Conservation (phyloP, 1,140 invertebrate species). For the Leptinotarsa texana region DNA sequence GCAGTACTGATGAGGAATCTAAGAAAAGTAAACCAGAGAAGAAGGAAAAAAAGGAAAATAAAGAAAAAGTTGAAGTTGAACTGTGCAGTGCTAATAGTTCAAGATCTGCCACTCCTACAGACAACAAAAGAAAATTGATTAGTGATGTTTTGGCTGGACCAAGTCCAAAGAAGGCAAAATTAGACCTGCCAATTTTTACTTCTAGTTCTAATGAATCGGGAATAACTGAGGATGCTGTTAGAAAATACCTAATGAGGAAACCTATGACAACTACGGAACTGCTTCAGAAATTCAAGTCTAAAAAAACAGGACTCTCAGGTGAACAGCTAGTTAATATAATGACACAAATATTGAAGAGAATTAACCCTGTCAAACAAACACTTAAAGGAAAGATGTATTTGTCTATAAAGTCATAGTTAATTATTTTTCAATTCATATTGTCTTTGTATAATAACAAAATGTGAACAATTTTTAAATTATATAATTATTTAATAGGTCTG, state of each 20-base stretch:
- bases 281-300: slow-evolving; percentile 92
- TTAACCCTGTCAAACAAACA: slow-evolving; percentile 90
- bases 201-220: slow-evolving; percentile 73
- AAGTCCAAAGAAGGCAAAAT: slow-evolving; percentile 66
- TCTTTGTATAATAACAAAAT: background rate
- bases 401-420: slow-evolving; percentile 70
- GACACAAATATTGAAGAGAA: slow-evolving; percentile 91
- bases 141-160: slow-evolving; percentile 46
- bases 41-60: slow-evolving; percentile 57
- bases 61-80: slow-evolving; percentile 43
- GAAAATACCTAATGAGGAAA: slow-evolving; percentile 90
- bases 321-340: slow-evolving; percentile 91
- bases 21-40: slow-evolving; percentile 56
- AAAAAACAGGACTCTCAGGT: slow-evolving; percentile 86
- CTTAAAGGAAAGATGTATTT: slow-evolving; percentile 96
- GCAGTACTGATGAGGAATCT: slow-evolving; percentile 71
- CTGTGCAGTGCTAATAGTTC: slow-evolving; percentile 62
- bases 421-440: background rate
- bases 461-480: background rate
- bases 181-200: slow-evolving; percentile 54
- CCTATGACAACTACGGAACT: slow-evolving; percentile 96
- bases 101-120: slow-evolving; percentile 64
- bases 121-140: slow-evolving; percentile 51
- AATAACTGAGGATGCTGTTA: slow-evolving; percentile 91
- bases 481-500: background rate